Evolutionary conservation across 2,888 invertebrate genomes (phyloP).

Genomic region (Drosophila gaucha): DNA sequence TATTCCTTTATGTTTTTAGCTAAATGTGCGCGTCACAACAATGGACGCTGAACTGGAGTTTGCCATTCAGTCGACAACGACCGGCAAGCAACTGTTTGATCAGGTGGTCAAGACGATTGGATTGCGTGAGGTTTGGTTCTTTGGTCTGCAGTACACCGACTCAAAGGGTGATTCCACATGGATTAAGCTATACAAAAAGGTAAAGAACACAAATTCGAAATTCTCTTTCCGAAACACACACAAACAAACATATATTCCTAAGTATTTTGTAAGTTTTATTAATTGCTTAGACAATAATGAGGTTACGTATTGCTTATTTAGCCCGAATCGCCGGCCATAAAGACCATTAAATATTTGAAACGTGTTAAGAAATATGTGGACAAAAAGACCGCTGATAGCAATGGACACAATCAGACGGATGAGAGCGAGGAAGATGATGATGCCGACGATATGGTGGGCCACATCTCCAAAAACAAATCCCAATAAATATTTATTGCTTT

Average conservation of each 20-base stretch:
- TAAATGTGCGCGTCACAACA: slow-evolving; percentile 99
- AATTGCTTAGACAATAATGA: slow-evolving; percentile 1
- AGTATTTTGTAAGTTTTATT: not conserved
- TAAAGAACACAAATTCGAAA: slow-evolving; percentile 86
- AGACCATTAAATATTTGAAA: slow-evolving; percentile 84
- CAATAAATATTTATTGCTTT: slow-evolving; percentile 1
- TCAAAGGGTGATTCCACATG: slow-evolving; percentile 99
- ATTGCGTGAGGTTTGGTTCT: slow-evolving; percentile 99
- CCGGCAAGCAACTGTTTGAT: slow-evolving; percentile 99
- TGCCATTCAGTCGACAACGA: slow-evolving; percentile 99
- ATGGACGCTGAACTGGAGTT: slow-evolving; percentile 99
- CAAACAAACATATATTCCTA: not conserved
- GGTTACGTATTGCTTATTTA: slow-evolving; percentile 48
- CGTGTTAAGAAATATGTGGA: slow-evolving; percentile 85
- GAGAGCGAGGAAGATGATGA: slow-evolving; percentile 87
- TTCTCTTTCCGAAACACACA: not conserved
- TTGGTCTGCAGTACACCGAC: slow-evolving; percentile 99
- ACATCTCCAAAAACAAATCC: not conserved
- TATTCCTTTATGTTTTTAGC: slow-evolving; percentile 86
- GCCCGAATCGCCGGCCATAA: slow-evolving; percentile 84
- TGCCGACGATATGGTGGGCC: slow-evolving; percentile 90
- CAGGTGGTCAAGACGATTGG: slow-evolving; percentile 99
- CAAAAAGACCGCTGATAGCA: slow-evolving; percentile 82
- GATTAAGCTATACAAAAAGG: slow-evolving; percentile 99
- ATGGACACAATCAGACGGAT: slow-evolving; percentile 71